phyloP scores from a whole-genome alignment of 2,888 invertebrate genomes.

The Agrochola lychnidis region DNA sequence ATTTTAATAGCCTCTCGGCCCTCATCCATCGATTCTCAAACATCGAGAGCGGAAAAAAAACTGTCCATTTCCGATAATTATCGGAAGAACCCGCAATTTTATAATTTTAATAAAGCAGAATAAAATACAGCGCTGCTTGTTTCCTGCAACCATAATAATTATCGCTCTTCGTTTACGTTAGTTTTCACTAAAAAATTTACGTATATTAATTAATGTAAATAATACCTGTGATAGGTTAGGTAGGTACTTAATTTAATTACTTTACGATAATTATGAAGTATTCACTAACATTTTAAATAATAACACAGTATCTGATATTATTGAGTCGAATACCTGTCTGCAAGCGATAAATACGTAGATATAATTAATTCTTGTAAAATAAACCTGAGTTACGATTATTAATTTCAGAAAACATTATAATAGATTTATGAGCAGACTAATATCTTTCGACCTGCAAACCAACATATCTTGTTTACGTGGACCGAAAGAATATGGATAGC shows the following conservation, averaged over 20 bases:
- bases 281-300: constrained; percentile 16
- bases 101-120: constrained; percentile 15
- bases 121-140: constrained; percentile 12
- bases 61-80: constrained; percentile 29
- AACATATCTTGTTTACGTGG: constrained; percentile 77
- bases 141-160: constrained; percentile 4
- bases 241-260: constrained; percentile 17
- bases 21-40: constrained; percentile 26
- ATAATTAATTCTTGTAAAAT: constrained; percentile 14
- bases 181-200: constrained; percentile 7
- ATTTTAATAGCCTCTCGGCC: constrained; percentile 51
- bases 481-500: constrained; percentile 76
- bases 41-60: constrained; percentile 16
- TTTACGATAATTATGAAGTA: constrained; percentile 21
- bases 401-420: constrained; percentile 70
- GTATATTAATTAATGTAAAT: constrained; percentile 5
- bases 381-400: constrained; percentile 62
- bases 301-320: neutral
- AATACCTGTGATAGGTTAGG: constrained; percentile 15
- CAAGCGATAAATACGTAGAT: neutral
- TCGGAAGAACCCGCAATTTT: constrained; percentile 9
- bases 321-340: neutral
- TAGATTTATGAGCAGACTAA: constrained; percentile 73
- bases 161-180: constrained; percentile 18
- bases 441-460: constrained; percentile 68